Evolutionary conservation across 2,113 vertebrate genomes (phyloP), one percentile per base, ranked within the genome.

Genomic region (Pavo muticus): DNA sequence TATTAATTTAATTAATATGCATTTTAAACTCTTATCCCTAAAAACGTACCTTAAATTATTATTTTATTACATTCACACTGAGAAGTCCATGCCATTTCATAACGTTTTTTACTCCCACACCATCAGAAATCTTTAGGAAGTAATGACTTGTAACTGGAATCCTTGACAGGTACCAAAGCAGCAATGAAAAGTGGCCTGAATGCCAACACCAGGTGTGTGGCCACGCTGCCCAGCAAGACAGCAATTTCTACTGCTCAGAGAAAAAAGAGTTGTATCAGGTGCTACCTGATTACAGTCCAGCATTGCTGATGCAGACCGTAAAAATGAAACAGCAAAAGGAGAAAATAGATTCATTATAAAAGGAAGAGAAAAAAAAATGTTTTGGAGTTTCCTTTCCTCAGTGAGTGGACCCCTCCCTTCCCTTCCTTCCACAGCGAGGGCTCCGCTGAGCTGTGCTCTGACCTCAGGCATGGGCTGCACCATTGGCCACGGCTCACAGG

Each of bases 1-100:
- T 93, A 94, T 90, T 92, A 71, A 47, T 80, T 91, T 95, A 93
- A 95, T 97, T 95, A 95, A 95, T 91, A 90, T 44, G 75, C 90
- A 80, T 60, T 94, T 94, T 86, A 93, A 92, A 94, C 35, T 76
- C 75, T 73, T 92, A 80, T 64, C 84, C 72, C 82, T 87, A 94
- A 94, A 95, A 94, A 91, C 65, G 64, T 27, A 85, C 47, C 18
- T 73, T 84, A 57, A 91, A 67, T 79, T 89, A 78, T 91, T 87
- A 79, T 92, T 93, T 94, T 94, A 91, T 75, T 82, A 65, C 16
- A 32, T 45, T 85, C 77, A 91, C 60, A 79, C 5, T 5, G 68
- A 80, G 77, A 90, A 87, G 70, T 83, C 79, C 86, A 70, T 48
- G 48, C 52, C 72, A 88, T 95, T 96, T 95, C 93, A 94, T 92